Conservation (phyloP, 2,888 invertebrate species). For the Drosophila cracens region DNA sequence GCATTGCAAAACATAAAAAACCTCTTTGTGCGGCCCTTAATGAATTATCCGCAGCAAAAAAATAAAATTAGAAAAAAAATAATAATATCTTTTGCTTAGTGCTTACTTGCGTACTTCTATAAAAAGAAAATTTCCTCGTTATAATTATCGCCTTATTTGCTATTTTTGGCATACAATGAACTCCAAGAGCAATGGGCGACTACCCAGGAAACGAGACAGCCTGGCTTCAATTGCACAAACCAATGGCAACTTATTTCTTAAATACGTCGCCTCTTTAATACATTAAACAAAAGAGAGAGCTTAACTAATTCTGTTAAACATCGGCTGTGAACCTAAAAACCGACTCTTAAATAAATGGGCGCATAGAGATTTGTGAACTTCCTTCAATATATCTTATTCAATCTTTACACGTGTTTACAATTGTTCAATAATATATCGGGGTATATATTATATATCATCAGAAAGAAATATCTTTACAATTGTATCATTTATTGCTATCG, state of each 20-base stretch:
- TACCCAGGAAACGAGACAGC: neutral
- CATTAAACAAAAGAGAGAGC: neutral
- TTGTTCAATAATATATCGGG: neutral
- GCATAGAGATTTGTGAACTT: neutral
- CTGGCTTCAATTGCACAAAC: neutral
- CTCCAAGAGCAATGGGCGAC: neutral
- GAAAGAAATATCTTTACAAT: neutral
- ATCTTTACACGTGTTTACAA: too few relatives aligned
- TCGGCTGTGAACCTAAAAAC: neutral
- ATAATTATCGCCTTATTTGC: neutral
- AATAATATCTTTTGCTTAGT: neutral
- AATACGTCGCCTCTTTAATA: neutral
- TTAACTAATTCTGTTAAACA: neutral
- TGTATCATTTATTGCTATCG: neutral
- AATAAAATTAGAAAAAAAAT: too few relatives aligned
- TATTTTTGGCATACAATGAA: neutral
- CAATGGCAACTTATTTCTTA: neutral
- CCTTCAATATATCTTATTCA: neutral
- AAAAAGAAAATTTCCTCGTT: neutral
- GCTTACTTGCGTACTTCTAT: neutral
- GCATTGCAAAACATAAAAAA: constrained; percentile 1
- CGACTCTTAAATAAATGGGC: neutral
- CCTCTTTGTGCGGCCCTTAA: neutral
- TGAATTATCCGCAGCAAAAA: neutral
- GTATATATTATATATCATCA: neutral